Evolutionary conservation across 2,113 vertebrate species (phyloP), one percentile per base, ranked within the genome.

Genomic region (Hydrochoerus hydrochaeris): DNA sequence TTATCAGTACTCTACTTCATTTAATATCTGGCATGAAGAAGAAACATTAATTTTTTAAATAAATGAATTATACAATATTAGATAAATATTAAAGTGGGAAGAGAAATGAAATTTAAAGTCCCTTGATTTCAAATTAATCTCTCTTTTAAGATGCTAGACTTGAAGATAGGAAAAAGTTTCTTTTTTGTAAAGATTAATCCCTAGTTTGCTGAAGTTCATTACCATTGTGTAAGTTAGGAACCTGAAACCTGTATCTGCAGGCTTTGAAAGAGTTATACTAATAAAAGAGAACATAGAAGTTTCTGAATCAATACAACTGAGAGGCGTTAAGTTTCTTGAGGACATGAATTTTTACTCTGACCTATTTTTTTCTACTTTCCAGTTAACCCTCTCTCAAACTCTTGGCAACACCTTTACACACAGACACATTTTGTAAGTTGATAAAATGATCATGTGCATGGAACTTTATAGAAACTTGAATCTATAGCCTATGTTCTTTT

Each of bases 11-110:
- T 69, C 3, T 2, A 38, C 2, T 92, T 52, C 49, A 19, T 62
- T 2, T 65, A 85, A 75, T 44, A 38, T 13, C 81, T 81, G 32
- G 67, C 12, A 89, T 58, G 69, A 63, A 85, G 35, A 65, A 93
- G 54, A 93, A 95, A 96, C 49, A 87, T 32, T 92, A 57, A 60
- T 85, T 89, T 19, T 95, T 97, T 96, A 92, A 91, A 86, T 71
- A 62, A 97, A 78, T 95, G 83, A 97, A 92, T 95, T 96, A 91
- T 90, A 46, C 13, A 77, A 12, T 30, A 63, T 52, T 94, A 67
- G 16, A 44, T 88, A 77, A 24, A 67, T 91, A 84, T 86, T 86
- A 63, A 91, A 97, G 2, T 49, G 24, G 24, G 3, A 84, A 88
- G 4, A 32, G 19, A 94, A 95, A 91, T 96, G 0, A 71, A 92